These are phyloP conservation scores for Tetramorium alpestre DNA, from an alignment of 1,140 invertebrate genomes.

Conservation along the genomic window DNA sequence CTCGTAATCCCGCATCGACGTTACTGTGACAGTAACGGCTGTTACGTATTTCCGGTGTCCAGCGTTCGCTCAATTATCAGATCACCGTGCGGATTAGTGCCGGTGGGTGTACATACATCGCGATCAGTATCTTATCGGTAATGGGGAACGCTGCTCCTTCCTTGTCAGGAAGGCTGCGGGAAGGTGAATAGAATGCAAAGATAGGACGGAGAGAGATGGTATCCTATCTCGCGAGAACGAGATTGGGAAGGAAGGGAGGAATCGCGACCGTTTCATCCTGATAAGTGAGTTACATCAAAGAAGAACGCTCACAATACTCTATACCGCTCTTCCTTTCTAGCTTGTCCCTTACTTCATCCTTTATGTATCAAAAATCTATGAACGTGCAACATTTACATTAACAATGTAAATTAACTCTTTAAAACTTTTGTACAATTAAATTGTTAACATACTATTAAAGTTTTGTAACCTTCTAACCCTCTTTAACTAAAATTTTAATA, in stretches of 20 bases:
- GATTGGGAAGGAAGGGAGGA: not conserved
- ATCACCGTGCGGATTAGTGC: constrained; percentile 60
- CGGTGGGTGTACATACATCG: constrained; percentile 60
- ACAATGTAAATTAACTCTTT: not conserved
- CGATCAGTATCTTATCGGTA: constrained; percentile 71
- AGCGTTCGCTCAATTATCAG: constrained; percentile 70
- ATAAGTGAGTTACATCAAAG: constrained; percentile 63
- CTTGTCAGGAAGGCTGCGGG: not conserved
- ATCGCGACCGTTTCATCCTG: not conserved
- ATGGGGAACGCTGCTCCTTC: constrained; percentile 62
- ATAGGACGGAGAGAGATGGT: not conserved
- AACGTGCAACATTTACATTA: not conserved
- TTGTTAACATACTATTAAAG: not conserved
- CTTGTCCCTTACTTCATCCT: constrained; percentile 7
- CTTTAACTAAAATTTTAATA: not conserved
- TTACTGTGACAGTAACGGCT: constrained; percentile 67
- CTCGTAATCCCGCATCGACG: constrained; percentile 60
- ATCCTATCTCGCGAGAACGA: constrained; percentile 15
- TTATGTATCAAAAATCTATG: not conserved
- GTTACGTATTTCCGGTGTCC: constrained; percentile 52
- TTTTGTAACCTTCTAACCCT: not conserved
- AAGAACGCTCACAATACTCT: constrained; percentile 24
- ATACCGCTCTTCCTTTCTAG: not conserved
- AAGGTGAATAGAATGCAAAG: constrained; percentile 15
- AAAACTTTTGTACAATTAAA: not conserved